phyloP scores from a whole-genome alignment of 2,888 invertebrate genomes.

The Drosophila barbarae region DNA sequence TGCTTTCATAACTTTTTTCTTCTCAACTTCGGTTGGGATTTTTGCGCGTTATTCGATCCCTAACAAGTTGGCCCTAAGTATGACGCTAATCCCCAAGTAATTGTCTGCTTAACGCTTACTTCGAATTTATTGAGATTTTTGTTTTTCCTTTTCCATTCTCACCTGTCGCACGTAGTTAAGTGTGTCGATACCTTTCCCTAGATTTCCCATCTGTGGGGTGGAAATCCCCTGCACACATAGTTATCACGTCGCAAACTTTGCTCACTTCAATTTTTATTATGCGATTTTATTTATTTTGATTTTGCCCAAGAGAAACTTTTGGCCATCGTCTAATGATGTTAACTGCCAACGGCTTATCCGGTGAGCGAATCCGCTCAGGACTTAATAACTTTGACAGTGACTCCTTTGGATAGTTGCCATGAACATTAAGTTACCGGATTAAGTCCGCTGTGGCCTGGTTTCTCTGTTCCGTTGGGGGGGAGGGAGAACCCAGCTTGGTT shows the following conservation, averaged over 20 bases:
- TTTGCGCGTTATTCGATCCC: constrained; percentile 7
- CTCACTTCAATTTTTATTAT: constrained; percentile 69
- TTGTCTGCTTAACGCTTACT: constrained; percentile 62
- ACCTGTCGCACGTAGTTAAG: constrained; percentile 62
- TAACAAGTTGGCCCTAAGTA: constrained; percentile 19
- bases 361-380: constrained; percentile 58
- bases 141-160: constrained; percentile 31
- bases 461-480: neutral
- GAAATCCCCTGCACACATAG: constrained; percentile 49
- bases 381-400: constrained; percentile 58
- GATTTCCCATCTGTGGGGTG: constrained; percentile 6
- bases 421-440: constrained; percentile 30
- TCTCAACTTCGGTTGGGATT: constrained; percentile 1
- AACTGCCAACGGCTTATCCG: constrained; percentile 64
- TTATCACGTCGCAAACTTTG: constrained; percentile 68
- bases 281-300: constrained; percentile 72
- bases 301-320: constrained; percentile 59
- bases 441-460: constrained; percentile 21
- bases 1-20: neutral
- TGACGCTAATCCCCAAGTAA: constrained; percentile 67
- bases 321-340: constrained; percentile 63
- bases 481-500: constrained; percentile 12
- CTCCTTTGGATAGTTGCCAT: constrained; percentile 39
- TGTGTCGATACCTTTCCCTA: constrained; percentile 38
- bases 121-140: constrained; percentile 68